A percentile compares a stretch with the other conserved stretches of the same genome.
Conservation (phyloP, 2,888 invertebrate genomes). For the Neelides folsomi region DNA sequence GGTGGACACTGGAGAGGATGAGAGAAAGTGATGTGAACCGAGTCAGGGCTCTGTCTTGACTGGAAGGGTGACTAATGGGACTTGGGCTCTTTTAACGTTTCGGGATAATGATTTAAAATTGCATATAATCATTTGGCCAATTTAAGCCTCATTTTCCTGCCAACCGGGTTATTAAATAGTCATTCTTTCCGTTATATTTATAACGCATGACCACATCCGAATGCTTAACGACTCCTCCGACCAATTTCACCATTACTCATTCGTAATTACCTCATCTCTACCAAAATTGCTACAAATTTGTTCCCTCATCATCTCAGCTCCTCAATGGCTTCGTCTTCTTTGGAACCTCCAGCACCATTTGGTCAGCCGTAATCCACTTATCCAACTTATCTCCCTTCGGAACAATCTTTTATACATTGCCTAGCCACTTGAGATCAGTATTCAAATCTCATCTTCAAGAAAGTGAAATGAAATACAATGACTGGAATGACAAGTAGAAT, state of each 20-base stretch:
- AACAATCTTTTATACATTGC: too few relatives aligned
- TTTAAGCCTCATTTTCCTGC: slow-evolving; percentile 34
- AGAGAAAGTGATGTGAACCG: slow-evolving; percentile 24
- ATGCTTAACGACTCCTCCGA: slow-evolving; percentile 17
- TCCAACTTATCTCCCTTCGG: too few relatives aligned
- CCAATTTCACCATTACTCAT: slow-evolving; percentile 14
- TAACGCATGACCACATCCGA: slow-evolving; percentile 33
- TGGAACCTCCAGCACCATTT: too few relatives aligned
- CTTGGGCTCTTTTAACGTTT: slow-evolving; percentile 33
- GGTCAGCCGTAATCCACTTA: too few relatives aligned
- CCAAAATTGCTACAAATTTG: slow-evolving; percentile 17
- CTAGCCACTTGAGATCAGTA: too few relatives aligned
- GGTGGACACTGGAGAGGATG: slow-evolving; percentile 4
- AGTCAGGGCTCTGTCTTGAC: slow-evolving; percentile 32
- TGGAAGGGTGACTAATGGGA: slow-evolving; percentile 34
- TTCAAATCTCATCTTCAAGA: too few relatives aligned
- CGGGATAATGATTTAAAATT: slow-evolving; percentile 34
- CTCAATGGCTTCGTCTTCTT: too few relatives aligned
- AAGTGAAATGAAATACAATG: too few relatives aligned
- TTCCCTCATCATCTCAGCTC: not conserved
- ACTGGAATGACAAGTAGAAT: too few relatives aligned
- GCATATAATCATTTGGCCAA: slow-evolving; percentile 34
- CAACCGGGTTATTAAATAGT: slow-evolving; percentile 34
- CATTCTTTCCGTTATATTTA: slow-evolving; percentile 34
- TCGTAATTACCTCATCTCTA: slow-evolving; percentile 14